Evolutionary conservation across 2,113 vertebrate species (phyloP), one percentile per base, ranked within the genome.

Genomic region (Anthoscopus minutus): DNA sequence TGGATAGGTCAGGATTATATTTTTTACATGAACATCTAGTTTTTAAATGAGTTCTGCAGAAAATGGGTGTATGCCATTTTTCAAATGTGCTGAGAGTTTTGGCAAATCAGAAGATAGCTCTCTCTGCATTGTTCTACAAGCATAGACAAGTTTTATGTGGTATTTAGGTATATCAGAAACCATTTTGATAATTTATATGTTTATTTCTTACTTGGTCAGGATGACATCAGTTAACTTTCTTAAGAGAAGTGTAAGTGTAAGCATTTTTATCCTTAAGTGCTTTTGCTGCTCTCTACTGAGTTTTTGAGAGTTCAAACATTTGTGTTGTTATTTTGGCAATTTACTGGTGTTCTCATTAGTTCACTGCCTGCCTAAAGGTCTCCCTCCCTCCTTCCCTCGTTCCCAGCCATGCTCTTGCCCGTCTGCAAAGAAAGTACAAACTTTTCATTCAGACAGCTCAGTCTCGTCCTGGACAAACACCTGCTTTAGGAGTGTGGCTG

Each of bases 101-200:
- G 95, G 74, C 93, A 81, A 70, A 87, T 87, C 66, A 37, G 28
- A 50, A 76, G 62, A 42, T 66, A 77, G 9, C 15, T 94, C 70
- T 28, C 31, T 77, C 33, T 65, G 56, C 79, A 58, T 84, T 91
- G 84, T 82, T 94, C 58, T 94, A 66, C 89, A 95, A 94, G 93
- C 15, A 8, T 38, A 38, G 93, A 62, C 96, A 94, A 66, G 95
- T 95, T 94, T 88, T 91, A 57, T 53, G 30, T 80, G 84, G 57
- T 80, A 66, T 89, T 95, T 86, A 92, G 72, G 54, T 89, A 50
- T 86, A 94, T 95, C 76, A 62, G 89, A 96, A 89, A 94, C 81
- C 56, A 73, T 73, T 93, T 92, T 54, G 76, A 27, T 94, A 67
- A 86, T 74, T 94, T 45, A 33, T 18, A 7, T 78, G 37, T 70